Conservation (phyloP, 37 sponge, comb jelly and placozoan genomes). For the Halisarca cf. caerulea region DNA sequence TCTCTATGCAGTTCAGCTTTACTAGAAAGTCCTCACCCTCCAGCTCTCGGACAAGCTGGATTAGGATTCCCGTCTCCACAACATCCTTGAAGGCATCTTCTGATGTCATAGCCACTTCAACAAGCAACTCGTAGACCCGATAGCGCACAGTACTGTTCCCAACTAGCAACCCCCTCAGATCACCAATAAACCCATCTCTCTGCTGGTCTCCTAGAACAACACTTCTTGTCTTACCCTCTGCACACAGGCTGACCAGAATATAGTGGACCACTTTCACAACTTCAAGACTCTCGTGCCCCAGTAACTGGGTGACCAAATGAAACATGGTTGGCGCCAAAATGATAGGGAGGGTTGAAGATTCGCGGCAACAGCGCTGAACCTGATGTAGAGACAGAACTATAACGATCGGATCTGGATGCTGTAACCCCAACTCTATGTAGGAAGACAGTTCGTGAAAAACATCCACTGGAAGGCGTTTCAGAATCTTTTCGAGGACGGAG, state of each 20-base stretch:
- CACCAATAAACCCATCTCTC: slow-evolving; percentile 32
- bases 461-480: slow-evolving; percentile 31
- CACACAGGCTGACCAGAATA: slow-evolving; percentile 28
- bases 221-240: background rate
- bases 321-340: slow-evolving; percentile 57
- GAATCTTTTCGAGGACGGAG: slow-evolving; percentile 45
- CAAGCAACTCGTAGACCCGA: slow-evolving; percentile 69
- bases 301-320: slow-evolving; percentile 58
- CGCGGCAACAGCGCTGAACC: background rate
- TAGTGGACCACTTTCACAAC: slow-evolving; percentile 44
- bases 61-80: slow-evolving; percentile 37
- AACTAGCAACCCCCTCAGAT: slow-evolving; percentile 32
- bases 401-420: slow-evolving; percentile 36
- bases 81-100: slow-evolving; percentile 12
- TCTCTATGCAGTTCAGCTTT: slow-evolving; percentile 66
- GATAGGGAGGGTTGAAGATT: background rate
- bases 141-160: slow-evolving; percentile 54
- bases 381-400: slow-evolving; percentile 31
- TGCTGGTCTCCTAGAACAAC: background rate
- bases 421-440: slow-evolving; percentile 68
- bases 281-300: slow-evolving; percentile 47
- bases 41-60: slow-evolving; percentile 48
- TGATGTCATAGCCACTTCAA: background rate
- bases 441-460: background rate
- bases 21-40: slow-evolving; percentile 56